These are phyloP conservation scores for Eulimnadia texana DNA, from an alignment of 1,140 invertebrate genomes.

Conservation along the genomic window DNA sequence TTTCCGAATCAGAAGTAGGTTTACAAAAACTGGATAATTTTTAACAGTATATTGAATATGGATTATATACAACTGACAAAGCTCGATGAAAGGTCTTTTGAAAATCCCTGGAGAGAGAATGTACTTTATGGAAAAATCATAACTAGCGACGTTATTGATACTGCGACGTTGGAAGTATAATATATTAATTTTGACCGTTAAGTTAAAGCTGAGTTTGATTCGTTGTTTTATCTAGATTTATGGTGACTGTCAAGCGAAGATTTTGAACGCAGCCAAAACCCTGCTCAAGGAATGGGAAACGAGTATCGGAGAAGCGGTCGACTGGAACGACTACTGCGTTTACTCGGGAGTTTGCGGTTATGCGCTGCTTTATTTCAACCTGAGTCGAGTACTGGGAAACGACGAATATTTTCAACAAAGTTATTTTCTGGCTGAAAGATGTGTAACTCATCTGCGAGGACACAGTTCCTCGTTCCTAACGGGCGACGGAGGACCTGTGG, in stretches of 20 bases:
- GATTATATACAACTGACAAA: not conserved
- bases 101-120: not conserved
- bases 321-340: not conserved
- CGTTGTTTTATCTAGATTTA: not conserved
- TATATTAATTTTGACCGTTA: not conserved
- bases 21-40: too few relatives aligned
- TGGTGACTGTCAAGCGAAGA: not conserved
- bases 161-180: not conserved
- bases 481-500: constrained; percentile 59
- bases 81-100: not conserved
- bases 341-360: not conserved
- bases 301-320: not conserved
- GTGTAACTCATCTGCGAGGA: not conserved
- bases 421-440: constrained; percentile 9
- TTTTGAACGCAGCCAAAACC: not conserved
- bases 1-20: too few relatives aligned
- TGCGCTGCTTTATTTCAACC: not conserved
- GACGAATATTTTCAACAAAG: constrained; percentile 5
- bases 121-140: not conserved
- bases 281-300: not conserved
- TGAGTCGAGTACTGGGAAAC: not conserved
- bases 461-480: constrained; percentile 50
- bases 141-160: not conserved
- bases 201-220: not conserved
- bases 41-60: too few relatives aligned